Percentiles rank a stretch among this genome's conserved stretches.
These are phyloP conservation scores for Mirza zaza DNA, from an alignment of 2,113 vertebrate species.

Conservation along the genomic window DNA sequence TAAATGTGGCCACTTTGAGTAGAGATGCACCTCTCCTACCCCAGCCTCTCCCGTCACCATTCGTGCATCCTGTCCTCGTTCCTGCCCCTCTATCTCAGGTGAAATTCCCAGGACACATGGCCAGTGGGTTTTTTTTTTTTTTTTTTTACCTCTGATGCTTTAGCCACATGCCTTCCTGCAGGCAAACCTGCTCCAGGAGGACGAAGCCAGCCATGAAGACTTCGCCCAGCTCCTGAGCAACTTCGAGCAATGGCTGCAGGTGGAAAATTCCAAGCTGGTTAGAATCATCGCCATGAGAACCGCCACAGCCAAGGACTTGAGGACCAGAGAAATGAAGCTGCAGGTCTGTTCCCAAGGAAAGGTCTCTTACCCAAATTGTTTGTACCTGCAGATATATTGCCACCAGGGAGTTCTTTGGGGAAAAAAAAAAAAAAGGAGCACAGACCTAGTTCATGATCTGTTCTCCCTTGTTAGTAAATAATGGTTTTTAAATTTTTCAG, in stretches of 20 bases:
- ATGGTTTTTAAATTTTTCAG: not conserved
- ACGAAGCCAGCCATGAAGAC: not conserved
- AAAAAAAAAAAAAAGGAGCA: too few relatives aligned
- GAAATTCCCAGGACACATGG: not conserved
- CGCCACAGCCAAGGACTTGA: slow-evolving; percentile 76
- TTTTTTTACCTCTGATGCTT: not conserved
- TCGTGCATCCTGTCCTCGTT: not conserved
- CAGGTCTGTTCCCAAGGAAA: slow-evolving; percentile 84
- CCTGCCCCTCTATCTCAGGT: not conserved
- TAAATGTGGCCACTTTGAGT: not conserved
- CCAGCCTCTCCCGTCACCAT: too few relatives aligned
- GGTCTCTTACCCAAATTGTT: too few relatives aligned
- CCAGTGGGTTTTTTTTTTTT: not conserved
- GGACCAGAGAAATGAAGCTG: slow-evolving; percentile 80
- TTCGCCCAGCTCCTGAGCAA: slow-evolving; percentile 67
- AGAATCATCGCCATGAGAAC: slow-evolving; percentile 74
- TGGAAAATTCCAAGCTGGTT: slow-evolving; percentile 85
- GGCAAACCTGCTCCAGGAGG: not conserved
- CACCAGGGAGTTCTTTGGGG: not conserved
- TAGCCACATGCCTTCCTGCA: not conserved
- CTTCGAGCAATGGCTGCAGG: slow-evolving; percentile 91
- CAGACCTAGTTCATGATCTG: accelerated
- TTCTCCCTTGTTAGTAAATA: not conserved
- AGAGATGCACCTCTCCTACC: too few relatives aligned
- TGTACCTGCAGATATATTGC: accelerated